Evolutionary conservation across 1,140 invertebrate species (phyloP), one percentile per base, ranked within the genome.

Genomic region (Euwallacea similis): DNA sequence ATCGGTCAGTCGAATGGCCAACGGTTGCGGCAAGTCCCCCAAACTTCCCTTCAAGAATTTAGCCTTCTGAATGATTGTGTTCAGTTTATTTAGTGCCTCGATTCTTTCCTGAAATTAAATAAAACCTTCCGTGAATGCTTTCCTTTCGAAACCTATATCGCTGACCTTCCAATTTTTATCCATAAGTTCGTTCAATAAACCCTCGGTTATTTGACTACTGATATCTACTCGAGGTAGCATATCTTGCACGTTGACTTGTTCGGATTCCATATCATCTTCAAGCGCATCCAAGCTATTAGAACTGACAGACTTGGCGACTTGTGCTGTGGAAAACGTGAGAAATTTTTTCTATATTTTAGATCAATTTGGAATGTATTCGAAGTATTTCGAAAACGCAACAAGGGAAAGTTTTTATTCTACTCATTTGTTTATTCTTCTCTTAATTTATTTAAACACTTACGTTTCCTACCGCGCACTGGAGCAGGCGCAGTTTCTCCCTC

Each of bases 141-240:
- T 8, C 41, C 10, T 42, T 43, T 7, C 4, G 11, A 61, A 9
- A 42, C 9, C 41, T 42, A 41, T 0, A 42, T 4, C 46, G 13
- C 59, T 41, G 10, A 61, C 90, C 85, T 97, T 98, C 96, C 96
- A 98, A 81, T 97, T 96, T 82, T 97, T 98, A 81, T 98, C 95
- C 41, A 87, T 85, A 68, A 98, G 84, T 81, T 97, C 93, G 50
- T 87, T 88, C 0, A 98, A 81, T 0, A 98, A 81, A 0, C 87
- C 80, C 68, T 94, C 91, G 0, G 93, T 96, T 54, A 98, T 91
- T 76, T 92, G 90, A n/a, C 87, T 85, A 69, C 91, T 91, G 61
- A 98, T 93, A 79, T 98, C 95, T 9, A 90, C 87, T 44, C 93
- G 83, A 7, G 92, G 87, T 69, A 94, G 76, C 46, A 91, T 77